phyloP scores from a whole-genome alignment of 2,113 vertebrate genomes.

The Malurus elegans region DNA sequence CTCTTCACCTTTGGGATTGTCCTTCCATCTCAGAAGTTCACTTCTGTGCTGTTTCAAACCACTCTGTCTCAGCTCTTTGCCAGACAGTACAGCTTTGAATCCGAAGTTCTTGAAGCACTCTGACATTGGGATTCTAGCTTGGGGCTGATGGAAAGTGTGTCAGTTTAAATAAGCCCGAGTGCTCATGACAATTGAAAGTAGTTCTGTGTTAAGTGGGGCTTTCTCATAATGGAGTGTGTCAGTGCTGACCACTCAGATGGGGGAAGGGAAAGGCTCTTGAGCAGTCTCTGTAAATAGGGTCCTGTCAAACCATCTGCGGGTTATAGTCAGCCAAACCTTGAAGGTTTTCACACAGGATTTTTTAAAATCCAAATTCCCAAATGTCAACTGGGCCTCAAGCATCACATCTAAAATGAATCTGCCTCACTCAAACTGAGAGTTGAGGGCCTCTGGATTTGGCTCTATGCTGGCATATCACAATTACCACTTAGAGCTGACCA shows the following conservation, averaged over 20 bases:
- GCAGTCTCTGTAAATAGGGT: neutral
- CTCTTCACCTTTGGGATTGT: neutral
- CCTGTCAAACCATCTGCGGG: slow-evolving; percentile 44
- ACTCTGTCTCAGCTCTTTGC: neutral
- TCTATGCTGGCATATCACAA: neutral
- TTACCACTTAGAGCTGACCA: neutral
- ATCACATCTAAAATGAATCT: neutral
- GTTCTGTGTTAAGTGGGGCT: slow-evolving; percentile 39
- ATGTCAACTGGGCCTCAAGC: neutral
- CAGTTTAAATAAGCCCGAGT: slow-evolving; percentile 66
- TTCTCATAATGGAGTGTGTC: slow-evolving; percentile 48
- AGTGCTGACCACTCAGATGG: slow-evolving; percentile 44
- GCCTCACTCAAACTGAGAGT: neutral
- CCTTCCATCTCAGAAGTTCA: neutral
- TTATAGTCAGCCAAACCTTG: slow-evolving; percentile 16
- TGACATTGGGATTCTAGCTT: slow-evolving; percentile 64
- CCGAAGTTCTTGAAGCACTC: slow-evolving; percentile 45
- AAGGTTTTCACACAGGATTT: neutral
- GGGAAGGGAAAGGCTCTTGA: slow-evolving; percentile 31
- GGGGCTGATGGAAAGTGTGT: slow-evolving; percentile 57
- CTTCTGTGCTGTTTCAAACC: neutral
- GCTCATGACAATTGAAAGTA: slow-evolving; percentile 63
- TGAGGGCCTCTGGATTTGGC: neutral
- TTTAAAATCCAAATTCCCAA: neutral
- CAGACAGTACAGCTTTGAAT: slow-evolving; percentile 30